Base-by-base conservation (phyloP, 2,888 invertebrate species). In the Metacarcinus magister region DNA sequence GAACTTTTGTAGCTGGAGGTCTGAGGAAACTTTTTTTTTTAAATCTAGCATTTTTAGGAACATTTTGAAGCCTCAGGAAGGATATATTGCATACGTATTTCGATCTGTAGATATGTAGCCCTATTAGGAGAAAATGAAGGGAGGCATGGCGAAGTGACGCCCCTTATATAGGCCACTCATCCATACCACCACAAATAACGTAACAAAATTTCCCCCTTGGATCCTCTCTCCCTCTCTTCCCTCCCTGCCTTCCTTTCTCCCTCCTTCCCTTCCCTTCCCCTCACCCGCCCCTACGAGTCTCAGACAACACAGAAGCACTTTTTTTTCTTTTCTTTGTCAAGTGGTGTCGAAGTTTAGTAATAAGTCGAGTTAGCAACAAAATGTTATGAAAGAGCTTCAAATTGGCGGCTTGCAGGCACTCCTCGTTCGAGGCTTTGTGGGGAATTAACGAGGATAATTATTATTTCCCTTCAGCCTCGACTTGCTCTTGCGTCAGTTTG, bases 301-400 rank as follows among this genome's bases (percentile, higher is more conserved):
- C 89, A 89, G 67, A 67, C 67, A 67, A 67, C 67, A 67, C 67
- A 67, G n/a, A 67, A n/a, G 19, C 67, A 19, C 23, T 19, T 67
- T 67, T 67, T 67, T n/a, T n/a, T 23, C 19, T 4, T 67, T 67
- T 48, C 48, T 48, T 48, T 48, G 48, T 48, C 23, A n/a, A 67
- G 67, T 19, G 67, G 67, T 19, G 54, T 67, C 67, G 67, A 67
- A 67, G 67, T 67, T 67, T 67, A 3, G 67, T 67, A 67, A 67
- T 67, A 67, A 67, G 67, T 67, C 67, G 67, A 67, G 67, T 67
- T 67, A 67, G 67, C 67, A n/a, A 67, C 23, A 67, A 67, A 67
- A 67, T 67, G 67, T 67, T 67, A 67, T n/a, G 67, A 67, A 67
- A 67, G 19, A 16, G 67, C 67, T 19, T 23, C 19, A 67, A 67